Evolutionary conservation across 2,888 invertebrate genomes (phyloP).

Genomic region (Sphecodes monilicornis): DNA sequence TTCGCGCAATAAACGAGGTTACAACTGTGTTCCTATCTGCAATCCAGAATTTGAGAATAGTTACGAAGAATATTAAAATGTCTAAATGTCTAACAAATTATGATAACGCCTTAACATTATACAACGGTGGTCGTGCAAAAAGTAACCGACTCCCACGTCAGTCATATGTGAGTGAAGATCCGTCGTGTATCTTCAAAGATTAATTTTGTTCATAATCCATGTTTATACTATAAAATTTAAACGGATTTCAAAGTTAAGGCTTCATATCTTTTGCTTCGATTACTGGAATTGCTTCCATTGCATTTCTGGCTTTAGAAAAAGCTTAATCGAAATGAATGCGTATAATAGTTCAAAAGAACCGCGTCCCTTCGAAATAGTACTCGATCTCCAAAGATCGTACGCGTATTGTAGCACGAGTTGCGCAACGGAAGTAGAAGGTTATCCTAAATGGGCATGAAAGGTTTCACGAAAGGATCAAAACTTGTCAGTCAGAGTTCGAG

Average conservation of each 20-base stretch:
- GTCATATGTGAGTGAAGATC: too few species aligned
- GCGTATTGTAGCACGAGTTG: not conserved
- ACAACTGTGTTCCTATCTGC: too few species aligned
- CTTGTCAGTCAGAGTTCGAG: not conserved
- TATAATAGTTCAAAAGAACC: not conserved
- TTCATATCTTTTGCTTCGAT: not conserved
- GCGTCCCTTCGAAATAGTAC: not conserved
- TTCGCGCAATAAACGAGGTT: too few species aligned
- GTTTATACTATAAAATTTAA: not conserved
- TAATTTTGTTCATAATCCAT: too few species aligned
- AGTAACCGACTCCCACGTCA: too few species aligned
- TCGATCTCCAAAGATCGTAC: not conserved
- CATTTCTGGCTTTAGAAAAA: not conserved
- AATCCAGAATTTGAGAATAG: too few species aligned
- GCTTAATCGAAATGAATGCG: not conserved
- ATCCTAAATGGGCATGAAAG: not conserved
- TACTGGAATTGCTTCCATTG: not conserved
- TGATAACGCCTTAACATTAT: too few species aligned
- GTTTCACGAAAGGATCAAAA: constrained; percentile 8
- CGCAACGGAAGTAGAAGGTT: constrained; percentile 1
- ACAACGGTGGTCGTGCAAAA: too few species aligned
- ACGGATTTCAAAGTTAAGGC: not conserved
- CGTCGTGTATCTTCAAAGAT: too few species aligned
- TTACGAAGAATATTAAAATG: too few species aligned
- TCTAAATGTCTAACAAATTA: too few species aligned